Percentiles rank a stretch among this genome's conserved stretches.
Conservation (phyloP, 2,888 invertebrate genomes). For the Rhynchonema sp. region DNA sequence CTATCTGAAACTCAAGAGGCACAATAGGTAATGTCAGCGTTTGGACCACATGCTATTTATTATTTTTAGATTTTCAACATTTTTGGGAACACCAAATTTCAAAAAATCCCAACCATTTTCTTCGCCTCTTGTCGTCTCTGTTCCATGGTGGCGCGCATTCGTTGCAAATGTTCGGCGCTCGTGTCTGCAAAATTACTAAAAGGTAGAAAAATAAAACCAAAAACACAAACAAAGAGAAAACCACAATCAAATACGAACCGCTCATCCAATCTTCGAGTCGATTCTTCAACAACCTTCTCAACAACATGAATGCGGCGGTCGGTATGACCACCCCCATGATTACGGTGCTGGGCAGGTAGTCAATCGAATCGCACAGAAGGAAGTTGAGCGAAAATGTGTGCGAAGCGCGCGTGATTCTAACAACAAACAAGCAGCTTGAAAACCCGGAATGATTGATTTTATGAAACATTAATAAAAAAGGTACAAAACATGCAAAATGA, state of each 20-base stretch:
- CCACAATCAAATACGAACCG: not conserved
- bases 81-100: not conserved
- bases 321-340: not conserved
- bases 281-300: no score
- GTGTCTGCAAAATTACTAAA: no score
- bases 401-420: not conserved
- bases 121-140: not conserved
- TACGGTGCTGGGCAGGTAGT: not conserved
- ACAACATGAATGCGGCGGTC: no score
- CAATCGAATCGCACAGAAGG: not conserved
- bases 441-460: no score
- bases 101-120: not conserved
- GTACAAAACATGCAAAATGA: no score
- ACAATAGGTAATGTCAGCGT: no score
- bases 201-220: no score
- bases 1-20: slow-evolving; percentile 21
- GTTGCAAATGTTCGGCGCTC: not conserved
- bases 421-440: no score
- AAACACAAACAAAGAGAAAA: not conserved
- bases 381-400: not conserved
- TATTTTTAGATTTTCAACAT: no score
- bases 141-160: not conserved
- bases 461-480: no score
- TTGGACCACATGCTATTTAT: no score
- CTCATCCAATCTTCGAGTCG: no score